These are phyloP conservation scores for Pteromalus puparum DNA, from an alignment of 1,140 invertebrate species.

Conservation along the genomic window DNA sequence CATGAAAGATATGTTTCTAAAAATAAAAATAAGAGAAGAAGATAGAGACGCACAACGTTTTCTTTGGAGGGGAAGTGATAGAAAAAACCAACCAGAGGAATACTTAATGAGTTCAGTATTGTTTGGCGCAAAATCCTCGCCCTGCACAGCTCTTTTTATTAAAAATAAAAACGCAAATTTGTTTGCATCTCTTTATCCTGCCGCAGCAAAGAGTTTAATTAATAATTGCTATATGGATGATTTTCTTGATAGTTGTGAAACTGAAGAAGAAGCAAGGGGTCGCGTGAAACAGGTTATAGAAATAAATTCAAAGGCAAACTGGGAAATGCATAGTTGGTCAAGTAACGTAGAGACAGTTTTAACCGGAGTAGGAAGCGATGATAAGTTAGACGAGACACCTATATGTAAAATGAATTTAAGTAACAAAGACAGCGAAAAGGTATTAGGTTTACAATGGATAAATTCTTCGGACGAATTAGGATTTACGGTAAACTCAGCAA, in stretches of 20 bases:
- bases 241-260: constrained; percentile 59
- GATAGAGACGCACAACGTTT: constrained; percentile 62
- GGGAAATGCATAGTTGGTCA: constrained; percentile 35
- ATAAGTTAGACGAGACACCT: not conserved
- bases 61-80: constrained; percentile 58
- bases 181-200: constrained; percentile 51
- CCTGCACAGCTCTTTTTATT: constrained; percentile 62
- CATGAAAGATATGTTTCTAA: constrained; percentile 68
- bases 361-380: not conserved
- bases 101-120: constrained; percentile 65
- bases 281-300: constrained; percentile 55
- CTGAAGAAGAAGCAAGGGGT: constrained; percentile 53
- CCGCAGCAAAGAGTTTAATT: constrained; percentile 57
- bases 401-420: not conserved
- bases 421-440: not conserved
- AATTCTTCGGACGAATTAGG: not conserved
- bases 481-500: not conserved
- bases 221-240: constrained; percentile 66
- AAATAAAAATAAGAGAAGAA: constrained; percentile 58
- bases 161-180: constrained; percentile 63
- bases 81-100: constrained; percentile 39
- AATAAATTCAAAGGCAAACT: constrained; percentile 55
- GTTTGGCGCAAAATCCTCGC: constrained; percentile 65
- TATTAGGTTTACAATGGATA: constrained; percentile 39
- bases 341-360: not conserved